phyloP scores from a whole-genome alignment of 2,888 invertebrate genomes.

The Digitonthophagus gazella region DNA sequence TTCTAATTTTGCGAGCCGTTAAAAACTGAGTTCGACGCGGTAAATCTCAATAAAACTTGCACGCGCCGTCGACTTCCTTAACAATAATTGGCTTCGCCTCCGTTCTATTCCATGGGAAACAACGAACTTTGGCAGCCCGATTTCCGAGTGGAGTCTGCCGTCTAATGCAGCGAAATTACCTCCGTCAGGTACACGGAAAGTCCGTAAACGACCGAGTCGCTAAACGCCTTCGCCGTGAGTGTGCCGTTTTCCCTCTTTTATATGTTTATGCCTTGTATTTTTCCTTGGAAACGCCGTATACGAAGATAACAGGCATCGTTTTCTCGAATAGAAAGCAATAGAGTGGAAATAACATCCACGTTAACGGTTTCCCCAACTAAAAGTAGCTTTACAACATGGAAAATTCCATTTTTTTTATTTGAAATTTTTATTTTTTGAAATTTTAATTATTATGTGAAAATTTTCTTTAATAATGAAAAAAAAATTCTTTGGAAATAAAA shows the following conservation, averaged over 20 bases:
- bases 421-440: no score
- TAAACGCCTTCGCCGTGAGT: conserved; percentile 1
- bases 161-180: conserved; percentile 13
- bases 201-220: conserved; percentile 9
- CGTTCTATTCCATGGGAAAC: conserved; percentile 9
- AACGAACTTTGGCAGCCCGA: conserved; percentile 12
- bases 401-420: no score
- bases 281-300: background rate
- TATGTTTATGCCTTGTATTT: background rate
- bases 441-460: no score
- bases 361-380: background rate
- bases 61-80: conserved; percentile 14
- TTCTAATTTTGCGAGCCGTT: conserved; percentile 5
- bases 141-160: conserved; percentile 4
- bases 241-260: background rate
- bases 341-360: background rate
- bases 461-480: no score
- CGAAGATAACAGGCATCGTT: background rate
- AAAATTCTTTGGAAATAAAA: no score
- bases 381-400: background rate
- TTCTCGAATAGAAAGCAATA: background rate
- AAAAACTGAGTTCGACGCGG: conserved; percentile 10
- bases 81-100: conserved; percentile 8
- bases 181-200: conserved; percentile 12
- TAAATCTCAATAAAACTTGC: conserved; percentile 16